Evolutionary conservation across 2,888 invertebrate genomes (phyloP).

Genomic region (Nipponacmea schrenckii): DNA sequence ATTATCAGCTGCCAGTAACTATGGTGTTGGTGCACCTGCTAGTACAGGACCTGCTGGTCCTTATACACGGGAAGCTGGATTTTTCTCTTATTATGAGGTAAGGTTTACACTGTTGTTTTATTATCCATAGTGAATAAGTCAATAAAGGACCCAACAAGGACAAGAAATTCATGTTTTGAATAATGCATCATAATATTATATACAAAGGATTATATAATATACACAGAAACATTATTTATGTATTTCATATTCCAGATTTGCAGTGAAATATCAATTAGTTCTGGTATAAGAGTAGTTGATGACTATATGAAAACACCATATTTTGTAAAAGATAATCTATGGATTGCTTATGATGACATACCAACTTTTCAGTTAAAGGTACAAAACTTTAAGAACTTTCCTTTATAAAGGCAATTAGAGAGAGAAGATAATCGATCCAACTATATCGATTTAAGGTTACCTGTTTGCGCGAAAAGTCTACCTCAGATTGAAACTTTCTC

Average conservation of each 20-base stretch:
- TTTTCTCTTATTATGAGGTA: slow-evolving; percentile 54
- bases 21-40: slow-evolving; percentile 41
- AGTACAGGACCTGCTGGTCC: slow-evolving; percentile 40
- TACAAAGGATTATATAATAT: too few relatives aligned
- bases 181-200: too few relatives aligned
- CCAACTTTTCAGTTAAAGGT: slow-evolving; percentile 23
- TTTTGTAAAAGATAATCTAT: slow-evolving; percentile 20
- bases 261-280: not conserved
- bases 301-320: slow-evolving; percentile 74
- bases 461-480: too few relatives aligned
- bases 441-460: too few relatives aligned
- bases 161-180: too few relatives aligned
- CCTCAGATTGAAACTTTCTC: too few relatives aligned
- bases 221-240: too few relatives aligned
- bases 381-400: not conserved
- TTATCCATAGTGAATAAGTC: too few relatives aligned
- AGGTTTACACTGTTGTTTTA: not conserved
- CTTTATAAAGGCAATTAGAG: too few relatives aligned
- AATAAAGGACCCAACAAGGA: too few relatives aligned
- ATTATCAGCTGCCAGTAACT: slow-evolving; percentile 72
- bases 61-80: slow-evolving; percentile 52
- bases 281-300: slow-evolving; percentile 61
- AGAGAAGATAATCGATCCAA: too few relatives aligned
- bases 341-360: slow-evolving; percentile 31
- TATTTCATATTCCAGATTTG: too few relatives aligned